Percentiles rank a stretch among this genome's conserved stretches.
Evolutionary conservation across 2,113 vertebrate genomes (phyloP).

Genomic region (Atlantisia rogersi): DNA sequence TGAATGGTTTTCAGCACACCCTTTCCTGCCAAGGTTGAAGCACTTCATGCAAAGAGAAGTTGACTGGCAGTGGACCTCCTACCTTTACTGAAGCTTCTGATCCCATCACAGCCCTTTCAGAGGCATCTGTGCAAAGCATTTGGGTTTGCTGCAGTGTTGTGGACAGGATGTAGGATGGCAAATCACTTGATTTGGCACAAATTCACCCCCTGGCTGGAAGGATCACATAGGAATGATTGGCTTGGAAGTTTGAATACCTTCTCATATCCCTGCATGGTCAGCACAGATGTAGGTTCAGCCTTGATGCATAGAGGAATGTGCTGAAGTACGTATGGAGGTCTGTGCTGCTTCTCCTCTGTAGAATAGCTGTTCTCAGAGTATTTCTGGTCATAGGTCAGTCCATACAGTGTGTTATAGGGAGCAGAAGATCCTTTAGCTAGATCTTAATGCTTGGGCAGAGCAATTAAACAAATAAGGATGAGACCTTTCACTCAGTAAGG

Average conservation of each 20-base stretch:
- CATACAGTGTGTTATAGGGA: rapidly evolving
- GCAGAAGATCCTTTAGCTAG: background rate
- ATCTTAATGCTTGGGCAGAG: background rate
- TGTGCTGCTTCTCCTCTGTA: background rate
- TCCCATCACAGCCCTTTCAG: background rate
- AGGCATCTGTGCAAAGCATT: background rate
- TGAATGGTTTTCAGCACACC: background rate
- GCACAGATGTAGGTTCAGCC: background rate
- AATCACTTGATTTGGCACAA: background rate
- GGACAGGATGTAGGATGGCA: background rate
- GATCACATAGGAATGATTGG: background rate
- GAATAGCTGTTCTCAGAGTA: background rate
- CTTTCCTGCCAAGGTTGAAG: background rate
- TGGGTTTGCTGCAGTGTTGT: background rate
- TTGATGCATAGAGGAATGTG: background rate
- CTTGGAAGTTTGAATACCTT: background rate
- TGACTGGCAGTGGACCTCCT: background rate
- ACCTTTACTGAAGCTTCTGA: background rate
- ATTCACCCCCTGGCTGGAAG: background rate
- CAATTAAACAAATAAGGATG: background rate
- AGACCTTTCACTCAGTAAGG: background rate
- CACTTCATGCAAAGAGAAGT: background rate
- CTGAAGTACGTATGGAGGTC: background rate
- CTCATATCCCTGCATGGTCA: background rate
- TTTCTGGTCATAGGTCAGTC: background rate